These are phyloP conservation scores for Lepus oiostolus DNA, from an alignment of 2,797 vertebrate species.

Conservation along the genomic window DNA sequence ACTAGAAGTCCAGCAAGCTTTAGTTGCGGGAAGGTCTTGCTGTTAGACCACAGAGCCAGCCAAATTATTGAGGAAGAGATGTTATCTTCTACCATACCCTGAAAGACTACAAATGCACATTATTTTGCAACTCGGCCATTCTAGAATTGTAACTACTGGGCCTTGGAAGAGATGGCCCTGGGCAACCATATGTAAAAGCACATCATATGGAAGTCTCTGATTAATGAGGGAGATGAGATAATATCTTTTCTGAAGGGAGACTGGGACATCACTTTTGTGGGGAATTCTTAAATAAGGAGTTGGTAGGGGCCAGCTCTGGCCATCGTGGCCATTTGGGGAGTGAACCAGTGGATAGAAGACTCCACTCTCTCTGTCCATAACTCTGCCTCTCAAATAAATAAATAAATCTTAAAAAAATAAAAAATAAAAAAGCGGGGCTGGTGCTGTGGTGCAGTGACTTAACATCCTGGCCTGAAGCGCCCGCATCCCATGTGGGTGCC, in stretches of 20 bases:
- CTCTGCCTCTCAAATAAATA: too few relatives aligned
- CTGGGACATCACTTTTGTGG: background rate
- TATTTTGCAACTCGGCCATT: constrained; percentile 9
- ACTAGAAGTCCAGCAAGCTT: background rate
- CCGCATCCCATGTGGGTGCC: too few relatives aligned
- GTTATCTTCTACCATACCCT: background rate
- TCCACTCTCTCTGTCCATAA: too few relatives aligned
- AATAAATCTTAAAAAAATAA: too few relatives aligned
- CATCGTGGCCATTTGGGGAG: too few relatives aligned
- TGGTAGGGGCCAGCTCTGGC: too few relatives aligned
- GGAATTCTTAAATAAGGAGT: background rate
- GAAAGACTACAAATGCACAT: background rate
- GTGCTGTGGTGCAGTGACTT: too few relatives aligned
- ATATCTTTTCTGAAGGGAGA: background rate
- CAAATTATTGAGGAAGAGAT: background rate
- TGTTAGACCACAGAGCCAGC: background rate
- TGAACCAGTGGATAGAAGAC: too few relatives aligned
- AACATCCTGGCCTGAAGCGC: too few relatives aligned
- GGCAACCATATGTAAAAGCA: background rate
- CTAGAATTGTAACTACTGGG: background rate
- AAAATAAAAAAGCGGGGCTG: too few relatives aligned
- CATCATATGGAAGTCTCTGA: background rate
- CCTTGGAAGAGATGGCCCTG: background rate
- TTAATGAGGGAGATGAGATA: background rate
- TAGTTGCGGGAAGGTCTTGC: background rate